phyloP scores from a whole-genome alignment of 2,797 vertebrate species.

The Sandelia bainsii region DNA sequence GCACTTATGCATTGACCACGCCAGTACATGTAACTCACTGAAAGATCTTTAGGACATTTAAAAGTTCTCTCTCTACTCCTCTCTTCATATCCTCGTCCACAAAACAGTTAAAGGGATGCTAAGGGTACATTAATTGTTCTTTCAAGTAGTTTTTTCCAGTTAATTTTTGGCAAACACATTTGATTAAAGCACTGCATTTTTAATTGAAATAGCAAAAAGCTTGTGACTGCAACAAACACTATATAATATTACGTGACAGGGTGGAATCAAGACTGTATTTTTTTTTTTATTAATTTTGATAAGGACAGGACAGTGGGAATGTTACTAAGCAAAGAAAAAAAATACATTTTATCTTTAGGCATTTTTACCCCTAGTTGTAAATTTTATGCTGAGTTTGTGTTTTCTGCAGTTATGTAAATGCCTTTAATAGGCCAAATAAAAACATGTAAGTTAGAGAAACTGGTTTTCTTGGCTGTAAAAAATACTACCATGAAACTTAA shows the following conservation, averaged over 20 bases:
- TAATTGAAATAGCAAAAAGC: constrained; percentile 62
- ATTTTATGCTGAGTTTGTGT: constrained; percentile 28
- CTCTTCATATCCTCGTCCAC: constrained; percentile 26
- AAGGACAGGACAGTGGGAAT: constrained; percentile 28
- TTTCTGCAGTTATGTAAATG: constrained; percentile 26
- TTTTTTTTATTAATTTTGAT: constrained; percentile 62
- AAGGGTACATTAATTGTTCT: constrained; percentile 14
- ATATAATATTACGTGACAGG: constrained; percentile 23
- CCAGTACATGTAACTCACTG: not conserved
- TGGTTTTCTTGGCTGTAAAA: not conserved
- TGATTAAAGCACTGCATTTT: constrained; percentile 39
- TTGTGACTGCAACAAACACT: constrained; percentile 35
- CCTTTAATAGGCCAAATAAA: constrained; percentile 3
- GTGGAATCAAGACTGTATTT: constrained; percentile 58
- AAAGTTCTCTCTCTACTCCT: constrained; percentile 7
- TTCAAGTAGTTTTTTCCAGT: constrained; percentile 27
- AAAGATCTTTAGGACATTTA: constrained; percentile 46
- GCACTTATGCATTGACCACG: constrained; percentile 24
- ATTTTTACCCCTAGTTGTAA: constrained; percentile 31
- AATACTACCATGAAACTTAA: constrained; percentile 1
- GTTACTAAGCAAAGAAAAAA: constrained; percentile 19
- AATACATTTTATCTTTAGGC: constrained; percentile 23
- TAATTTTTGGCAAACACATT: constrained; percentile 34
- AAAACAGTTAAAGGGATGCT: constrained; percentile 25
- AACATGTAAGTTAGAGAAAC: no score